phyloP scores from a whole-genome alignment of 2,888 invertebrate species.

The Mythimna pallens region DNA sequence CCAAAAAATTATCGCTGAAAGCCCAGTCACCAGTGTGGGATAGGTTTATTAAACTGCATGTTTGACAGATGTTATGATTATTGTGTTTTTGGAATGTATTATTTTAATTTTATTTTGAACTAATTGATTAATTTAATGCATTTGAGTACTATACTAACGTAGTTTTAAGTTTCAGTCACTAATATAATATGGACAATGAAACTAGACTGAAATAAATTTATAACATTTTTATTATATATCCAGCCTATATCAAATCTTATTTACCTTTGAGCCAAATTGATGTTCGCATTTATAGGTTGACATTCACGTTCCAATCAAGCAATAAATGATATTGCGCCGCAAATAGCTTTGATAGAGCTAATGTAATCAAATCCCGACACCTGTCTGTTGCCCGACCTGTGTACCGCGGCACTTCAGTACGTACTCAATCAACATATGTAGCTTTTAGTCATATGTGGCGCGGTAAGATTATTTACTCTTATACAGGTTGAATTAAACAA shows the following conservation, averaged over 20 bases:
- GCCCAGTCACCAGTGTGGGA: too few relatives aligned
- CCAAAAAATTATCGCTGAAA: too few relatives aligned
- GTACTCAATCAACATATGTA: conserved; percentile 18
- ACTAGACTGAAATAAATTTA: too few relatives aligned
- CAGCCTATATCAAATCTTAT: not conserved
- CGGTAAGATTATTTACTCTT: not conserved
- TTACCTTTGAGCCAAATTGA: not conserved
- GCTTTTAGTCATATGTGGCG: not conserved
- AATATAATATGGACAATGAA: too few relatives aligned
- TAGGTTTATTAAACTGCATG: too few relatives aligned
- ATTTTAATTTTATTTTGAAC: too few relatives aligned
- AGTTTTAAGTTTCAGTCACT: too few relatives aligned
- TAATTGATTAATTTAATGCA: too few relatives aligned
- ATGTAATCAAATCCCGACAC: conserved; percentile 26
- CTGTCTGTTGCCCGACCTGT: conserved; percentile 4
- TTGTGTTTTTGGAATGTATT: too few relatives aligned
- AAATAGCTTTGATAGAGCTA: conserved; percentile 18
- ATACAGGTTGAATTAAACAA: too few relatives aligned
- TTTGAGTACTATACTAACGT: too few relatives aligned
- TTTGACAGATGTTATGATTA: too few relatives aligned
- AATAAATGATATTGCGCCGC: conserved; percentile 7
- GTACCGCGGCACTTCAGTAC: not conserved
- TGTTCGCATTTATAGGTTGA: not conserved
- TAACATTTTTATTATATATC: not conserved
- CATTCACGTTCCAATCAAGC: conserved; percentile 14